Base-by-base conservation (phyloP, 2,888 invertebrate species). In the Serrognathus titanus region DNA sequence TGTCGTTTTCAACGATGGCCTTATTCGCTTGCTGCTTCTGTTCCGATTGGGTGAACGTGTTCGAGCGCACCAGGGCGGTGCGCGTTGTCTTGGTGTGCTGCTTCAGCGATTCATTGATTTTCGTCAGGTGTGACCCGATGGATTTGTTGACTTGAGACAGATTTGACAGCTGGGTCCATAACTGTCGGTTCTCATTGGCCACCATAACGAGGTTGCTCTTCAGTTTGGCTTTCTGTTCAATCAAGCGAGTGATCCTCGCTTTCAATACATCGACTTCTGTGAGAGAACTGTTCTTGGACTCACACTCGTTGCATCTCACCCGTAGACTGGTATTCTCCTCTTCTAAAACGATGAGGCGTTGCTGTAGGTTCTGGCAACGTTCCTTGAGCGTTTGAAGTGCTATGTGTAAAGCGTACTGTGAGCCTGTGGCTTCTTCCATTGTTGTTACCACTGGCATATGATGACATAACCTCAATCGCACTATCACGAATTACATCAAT, bases 371-470 rank as follows among this genome's bases (percentile, higher is more conserved):
- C 70, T 87, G 83, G 76, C 92, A 92, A 50, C 92, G 81, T 75
- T 92, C 92, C 73, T 89, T 85, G 84, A 92, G 86, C 9, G 90
- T 92, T 73, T 89, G 87, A 58, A 92, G 80, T 2, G 92, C 92
- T 56, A 91, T 81, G 77, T 88, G 85, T 57, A 90, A 79, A 3
- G 88, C 88, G 74, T 83, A 83, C 45, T 84, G 79, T 49, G 76
- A 54, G 68, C 74, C 73, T 43, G 66, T 58, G 39, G 68, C 67
- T 57, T 75, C 75, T 37, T 74, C 74, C 74, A 75, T 75, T 60
- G 20, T 55, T 12, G 10, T 47, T 12, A 16, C n/a, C n/a, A n/a
- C 7, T 16, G 13, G 8, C 11, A 43, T n/a, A 43, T 31, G 24
- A 43, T 31, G 24, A 43, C 43, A 43, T 43, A 43, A 43, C 43